phyloP scores from a whole-genome alignment of 2,888 invertebrate genomes.

The Empis stercorea region DNA sequence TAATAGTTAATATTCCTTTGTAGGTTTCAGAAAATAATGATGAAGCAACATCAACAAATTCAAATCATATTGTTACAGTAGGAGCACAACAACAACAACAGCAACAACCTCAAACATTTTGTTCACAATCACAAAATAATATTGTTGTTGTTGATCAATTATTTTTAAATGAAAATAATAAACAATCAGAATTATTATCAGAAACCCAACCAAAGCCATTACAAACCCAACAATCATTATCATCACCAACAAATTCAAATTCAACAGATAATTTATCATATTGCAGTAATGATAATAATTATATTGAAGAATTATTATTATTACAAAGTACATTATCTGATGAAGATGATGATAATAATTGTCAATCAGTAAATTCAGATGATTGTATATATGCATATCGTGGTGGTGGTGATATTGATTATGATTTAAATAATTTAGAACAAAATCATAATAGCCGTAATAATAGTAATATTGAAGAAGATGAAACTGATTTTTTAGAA shows the following conservation, averaged over 20 bases:
- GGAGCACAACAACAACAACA: too few species aligned
- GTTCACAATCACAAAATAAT: too few species aligned
- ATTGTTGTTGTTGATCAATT: too few species aligned
- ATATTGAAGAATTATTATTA: slow-evolving; percentile 29
- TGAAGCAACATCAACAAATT: too few species aligned
- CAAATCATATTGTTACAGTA: too few species aligned
- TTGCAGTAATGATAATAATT: slow-evolving; percentile 31
- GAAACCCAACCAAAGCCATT: too few species aligned
- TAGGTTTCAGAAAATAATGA: too few species aligned
- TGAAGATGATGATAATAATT: slow-evolving; percentile 27
- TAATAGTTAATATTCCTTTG: too few species aligned
- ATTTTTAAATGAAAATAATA: too few species aligned
- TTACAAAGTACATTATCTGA: slow-evolving; percentile 20
- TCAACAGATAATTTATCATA: slow-evolving; percentile 35
- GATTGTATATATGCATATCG: slow-evolving; percentile 36
- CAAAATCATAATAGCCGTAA: slow-evolving; percentile 9
- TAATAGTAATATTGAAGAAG: slow-evolving; percentile 22
- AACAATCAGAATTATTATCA: too few species aligned
- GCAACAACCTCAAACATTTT: too few species aligned
- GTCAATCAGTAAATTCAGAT: slow-evolving; percentile 32
- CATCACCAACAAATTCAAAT: slow-evolving; percentile 17
- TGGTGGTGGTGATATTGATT: slow-evolving; percentile 31
- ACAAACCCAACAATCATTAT: background rate
- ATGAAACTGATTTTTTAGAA: slow-evolving; percentile 36
- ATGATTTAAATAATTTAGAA: slow-evolving; percentile 22